Conservation (phyloP, 1,140 invertebrate species). For the Bombus confusus region DNA sequence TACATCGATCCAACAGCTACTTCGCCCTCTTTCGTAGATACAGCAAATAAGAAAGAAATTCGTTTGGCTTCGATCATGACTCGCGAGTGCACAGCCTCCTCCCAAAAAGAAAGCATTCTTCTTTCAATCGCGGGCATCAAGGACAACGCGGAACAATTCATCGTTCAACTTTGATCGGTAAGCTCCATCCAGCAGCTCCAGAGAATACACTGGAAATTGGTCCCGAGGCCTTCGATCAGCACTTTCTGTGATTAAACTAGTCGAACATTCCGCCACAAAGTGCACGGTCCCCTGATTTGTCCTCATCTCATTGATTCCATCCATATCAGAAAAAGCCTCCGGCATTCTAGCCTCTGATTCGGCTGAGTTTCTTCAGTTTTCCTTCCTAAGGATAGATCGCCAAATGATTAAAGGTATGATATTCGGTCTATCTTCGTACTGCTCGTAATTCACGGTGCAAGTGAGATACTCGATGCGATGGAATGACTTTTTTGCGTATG, state of each 20-base stretch:
- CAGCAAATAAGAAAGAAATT: neutral
- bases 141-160: constrained; percentile 21
- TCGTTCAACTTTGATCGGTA: constrained; percentile 26
- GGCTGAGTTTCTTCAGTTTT: neutral
- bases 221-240: constrained; percentile 27
- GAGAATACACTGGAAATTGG: constrained; percentile 27
- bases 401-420: neutral
- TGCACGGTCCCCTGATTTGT: constrained; percentile 20
- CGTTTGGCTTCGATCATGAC: neutral
- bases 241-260: constrained; percentile 57
- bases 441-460: no score
- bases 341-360: neutral
- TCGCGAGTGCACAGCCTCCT: neutral
- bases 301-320: constrained; percentile 13
- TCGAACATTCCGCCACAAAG: constrained; percentile 36
- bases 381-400: neutral
- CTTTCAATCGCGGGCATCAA: constrained; percentile 12
- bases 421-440: neutral
- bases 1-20: neutral
- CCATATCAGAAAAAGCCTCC: constrained; percentile 2
- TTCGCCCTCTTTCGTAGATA: neutral
- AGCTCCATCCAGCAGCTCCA: neutral
- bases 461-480: no score
- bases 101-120: neutral
- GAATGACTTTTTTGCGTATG: no score